Evolutionary conservation across 1,140 invertebrate genomes (phyloP).

Genomic region (Zaprionus kolodkinae): DNA sequence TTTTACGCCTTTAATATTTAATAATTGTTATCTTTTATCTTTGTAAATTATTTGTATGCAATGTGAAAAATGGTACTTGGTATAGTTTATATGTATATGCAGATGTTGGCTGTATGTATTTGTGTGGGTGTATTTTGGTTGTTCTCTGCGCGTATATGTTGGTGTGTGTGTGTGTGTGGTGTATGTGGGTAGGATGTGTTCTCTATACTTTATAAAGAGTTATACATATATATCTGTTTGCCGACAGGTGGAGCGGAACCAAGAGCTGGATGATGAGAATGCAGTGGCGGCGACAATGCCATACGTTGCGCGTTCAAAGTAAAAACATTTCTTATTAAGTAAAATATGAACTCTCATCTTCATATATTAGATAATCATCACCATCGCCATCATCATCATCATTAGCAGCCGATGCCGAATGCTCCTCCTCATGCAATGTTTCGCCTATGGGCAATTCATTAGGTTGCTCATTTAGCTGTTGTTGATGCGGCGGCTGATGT

Average conservation of each 20-base stretch:
- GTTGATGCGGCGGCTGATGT: conserved; percentile 17
- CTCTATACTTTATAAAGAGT: conserved; percentile 28
- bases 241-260: neutral
- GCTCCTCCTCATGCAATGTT: conserved; percentile 44
- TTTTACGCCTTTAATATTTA: conserved; percentile 82
- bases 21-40: conserved; percentile 82
- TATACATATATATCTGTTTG: conserved; percentile 17
- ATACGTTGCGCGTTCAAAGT: conserved; percentile 58
- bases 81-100: conserved; percentile 72
- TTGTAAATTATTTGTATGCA: conserved; percentile 81
- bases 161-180: conserved; percentile 42
- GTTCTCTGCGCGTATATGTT: conserved; percentile 27
- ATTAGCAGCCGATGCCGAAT: conserved; percentile 41
- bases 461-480: conserved; percentile 6
- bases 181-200: conserved; percentile 19
- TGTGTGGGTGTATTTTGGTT: conserved; percentile 41
- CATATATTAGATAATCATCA: conserved; percentile 69
- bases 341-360: conserved; percentile 78
- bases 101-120: conserved; percentile 65
- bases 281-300: conserved; percentile 15
- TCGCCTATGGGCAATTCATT: conserved; percentile 23
- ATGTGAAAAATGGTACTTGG: conserved; percentile 81
- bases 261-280: conserved; percentile 28
- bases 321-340: conserved; percentile 80
- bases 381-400: conserved; percentile 18